Percentiles rank a stretch among this genome's conserved stretches.
Conservation (phyloP, 2,888 invertebrate species). For the Oegoconia quadripuncta region DNA sequence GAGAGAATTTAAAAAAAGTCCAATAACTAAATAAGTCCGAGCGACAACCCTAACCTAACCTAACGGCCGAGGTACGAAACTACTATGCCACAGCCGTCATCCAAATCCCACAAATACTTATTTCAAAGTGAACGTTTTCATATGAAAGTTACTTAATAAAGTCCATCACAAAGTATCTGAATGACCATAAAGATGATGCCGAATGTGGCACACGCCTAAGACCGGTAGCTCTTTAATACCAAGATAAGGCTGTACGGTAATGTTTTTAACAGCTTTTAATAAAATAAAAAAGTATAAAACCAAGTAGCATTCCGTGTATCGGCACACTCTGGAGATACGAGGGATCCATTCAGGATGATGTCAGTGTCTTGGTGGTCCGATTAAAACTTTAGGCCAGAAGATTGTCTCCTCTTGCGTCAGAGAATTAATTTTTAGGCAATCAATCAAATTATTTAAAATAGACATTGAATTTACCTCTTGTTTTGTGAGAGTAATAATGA, state of each 20-base stretch:
- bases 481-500: too few relatives aligned
- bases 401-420: too few relatives aligned
- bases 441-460: too few relatives aligned
- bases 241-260: conserved; percentile 2
- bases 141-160: background rate
- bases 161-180: background rate
- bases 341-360: conserved; percentile 17
- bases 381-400: conserved; percentile 7
- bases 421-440: too few relatives aligned
- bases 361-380: conserved; percentile 43
- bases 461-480: too few relatives aligned
- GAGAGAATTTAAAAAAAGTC: too few relatives aligned
- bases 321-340: conserved; percentile 42
- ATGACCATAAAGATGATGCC: conserved; percentile 5
- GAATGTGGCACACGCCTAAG: conserved; percentile 27
- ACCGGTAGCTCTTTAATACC: conserved; percentile 63
- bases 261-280: conserved; percentile 11
- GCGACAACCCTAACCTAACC: too few relatives aligned
- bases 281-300: conserved; percentile 21
- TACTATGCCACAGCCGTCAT: too few relatives aligned
- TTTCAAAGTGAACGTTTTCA: too few relatives aligned
- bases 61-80: too few relatives aligned
- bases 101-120: too few relatives aligned
- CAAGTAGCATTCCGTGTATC: conserved; percentile 68
- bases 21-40: too few relatives aligned